Base-by-base conservation (phyloP, 2,888 invertebrate species). In the Neoaliturus tenellus region DNA sequence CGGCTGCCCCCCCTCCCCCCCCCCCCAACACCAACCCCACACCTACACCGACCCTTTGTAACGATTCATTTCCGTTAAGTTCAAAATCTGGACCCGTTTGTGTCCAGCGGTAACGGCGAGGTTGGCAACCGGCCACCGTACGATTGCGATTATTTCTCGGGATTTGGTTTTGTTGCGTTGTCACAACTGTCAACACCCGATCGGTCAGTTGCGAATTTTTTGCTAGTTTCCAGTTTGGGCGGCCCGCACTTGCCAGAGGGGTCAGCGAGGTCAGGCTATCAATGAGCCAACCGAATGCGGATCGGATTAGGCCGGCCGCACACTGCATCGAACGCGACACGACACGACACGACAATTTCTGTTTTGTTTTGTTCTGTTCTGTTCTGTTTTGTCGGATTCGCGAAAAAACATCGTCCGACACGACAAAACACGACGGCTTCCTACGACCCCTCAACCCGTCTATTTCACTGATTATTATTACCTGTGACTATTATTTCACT, bases 41-140 rank as follows among this genome's bases (percentile, higher is more conserved):
- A 17, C 71, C 20, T 41, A 39, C n/a, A 14, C 39, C 41, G 71
- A 41, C 75, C 44, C 44, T 75, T 75, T 73, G 71, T 73, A 41
- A 41, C 71, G n/a, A 73, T 73, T 75, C 75, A 44, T 75, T 44
- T 75, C 75, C 75, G 75, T 75, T 75, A 75, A 44, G 75, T 75
- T 75, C 75, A 75, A 75, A 75, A 75, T 75, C 75, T 75, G 44
- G 75, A 75, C 75, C 75, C 48, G 75, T 75, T 75, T 48, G 12
- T 20, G 48, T 48, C 75, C 73, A 17, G 20, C 17, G 67, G 20
- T 35, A 69, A 69, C 69, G 69, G 69, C 69, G n/a, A 39, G 35
- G 33, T 58, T 5, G 67, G 33, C 8, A 14, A 48, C 48, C 10
- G 48, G 48, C 10, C 48, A 4, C 48, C 39, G 39, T 39, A 39